Evolutionary conservation across 2,888 invertebrate species (phyloP), one percentile per base, ranked within the genome.

Genomic region (Scaptomyza tumidula): DNA sequence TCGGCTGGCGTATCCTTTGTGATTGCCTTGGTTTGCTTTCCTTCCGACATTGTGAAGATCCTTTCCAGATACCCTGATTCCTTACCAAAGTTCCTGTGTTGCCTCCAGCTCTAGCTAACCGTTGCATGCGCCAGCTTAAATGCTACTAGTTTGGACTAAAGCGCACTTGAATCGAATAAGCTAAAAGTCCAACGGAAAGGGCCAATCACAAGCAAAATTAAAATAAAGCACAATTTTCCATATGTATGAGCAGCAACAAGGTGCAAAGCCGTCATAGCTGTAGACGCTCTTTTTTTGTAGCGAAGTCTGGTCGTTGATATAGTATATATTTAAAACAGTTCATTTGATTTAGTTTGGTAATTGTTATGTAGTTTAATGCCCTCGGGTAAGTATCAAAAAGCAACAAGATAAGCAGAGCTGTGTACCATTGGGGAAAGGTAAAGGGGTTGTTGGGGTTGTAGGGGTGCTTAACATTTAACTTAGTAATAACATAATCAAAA

Each of bases 331-430:
- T 6, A 6, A 13, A 6, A 59, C n/a, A 48, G 7, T 0, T n/a
- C 29, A 44, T 5, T 27, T 37, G 16, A 10, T 4, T 57, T 45
- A 6, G 39, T 31, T 41, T 48, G 16, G 5, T 24, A 33, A 59
- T 45, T 59, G 19, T 37, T 59, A 66, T 35, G 7, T 70, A 72
- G 60, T 72, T 80, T 78, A 73, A 80, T 80, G 67, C 75, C 71
- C 72, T 70, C 19, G 24, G 48, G 45, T 71, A 75, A 68, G 63
- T 78, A 82, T 69, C 70, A 41, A 69, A 73, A 64, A 75, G 65
- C 75, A 69, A 65, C 61, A 43, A 57, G 65, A 63, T 24, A 33
- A 39, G 62, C 60, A 39, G 37, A 59, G 9, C 6, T 41, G 19
- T 44, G 29, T 27, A 49, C 39, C 41, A 37, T 33, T 31, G 29